Percentiles rank a stretch among this genome's conserved stretches.
Evolutionary conservation across 37 sponge, comb jelly and placozoan species (phyloP).

Genomic region (Cliona cf. orientalis): DNA sequence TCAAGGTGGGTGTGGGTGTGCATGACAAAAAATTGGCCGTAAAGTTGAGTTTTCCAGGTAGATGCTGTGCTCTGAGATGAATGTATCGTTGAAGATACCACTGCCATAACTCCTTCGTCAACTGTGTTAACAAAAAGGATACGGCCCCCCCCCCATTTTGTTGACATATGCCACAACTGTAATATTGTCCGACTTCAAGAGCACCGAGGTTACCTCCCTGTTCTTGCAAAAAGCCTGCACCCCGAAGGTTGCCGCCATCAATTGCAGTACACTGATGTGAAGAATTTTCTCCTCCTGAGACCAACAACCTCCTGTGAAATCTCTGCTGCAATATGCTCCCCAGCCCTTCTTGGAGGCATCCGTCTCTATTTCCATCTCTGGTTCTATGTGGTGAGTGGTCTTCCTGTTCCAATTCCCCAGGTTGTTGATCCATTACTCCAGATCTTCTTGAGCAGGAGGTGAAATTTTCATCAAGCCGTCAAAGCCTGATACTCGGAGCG

Average conservation of each 20-base stretch:
- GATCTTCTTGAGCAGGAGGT: background rate
- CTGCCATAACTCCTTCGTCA: slow-evolving; percentile 3
- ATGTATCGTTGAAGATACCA: slow-evolving; percentile 10
- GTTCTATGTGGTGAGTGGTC: background rate
- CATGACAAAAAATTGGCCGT: slow-evolving; percentile 26
- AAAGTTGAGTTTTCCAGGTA: slow-evolving; percentile 22
- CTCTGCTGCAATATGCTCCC: slow-evolving; percentile 28
- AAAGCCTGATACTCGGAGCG: background rate
- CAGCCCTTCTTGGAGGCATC: slow-evolving; percentile 40
- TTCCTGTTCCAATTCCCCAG: slow-evolving; percentile 1
- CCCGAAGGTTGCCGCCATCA: slow-evolving; percentile 18
- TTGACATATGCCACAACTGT: slow-evolving; percentile 12
- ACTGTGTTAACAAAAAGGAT: no score
- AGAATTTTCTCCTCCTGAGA: slow-evolving; percentile 14
- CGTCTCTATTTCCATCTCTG: slow-evolving; percentile 12
- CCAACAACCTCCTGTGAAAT: slow-evolving; percentile 44
- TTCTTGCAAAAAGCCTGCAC: slow-evolving; percentile 19
- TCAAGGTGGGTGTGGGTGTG: no score
- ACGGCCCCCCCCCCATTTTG: slow-evolving; percentile 1
- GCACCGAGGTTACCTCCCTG: background rate
- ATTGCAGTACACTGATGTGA: slow-evolving; percentile 52
- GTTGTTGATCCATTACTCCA: slow-evolving; percentile 8
- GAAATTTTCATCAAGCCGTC: background rate
- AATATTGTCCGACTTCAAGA: slow-evolving; percentile 21
- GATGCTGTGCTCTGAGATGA: slow-evolving; percentile 4